Conservation (phyloP, 1,140 invertebrate species). For the Mamestra configurata region DNA sequence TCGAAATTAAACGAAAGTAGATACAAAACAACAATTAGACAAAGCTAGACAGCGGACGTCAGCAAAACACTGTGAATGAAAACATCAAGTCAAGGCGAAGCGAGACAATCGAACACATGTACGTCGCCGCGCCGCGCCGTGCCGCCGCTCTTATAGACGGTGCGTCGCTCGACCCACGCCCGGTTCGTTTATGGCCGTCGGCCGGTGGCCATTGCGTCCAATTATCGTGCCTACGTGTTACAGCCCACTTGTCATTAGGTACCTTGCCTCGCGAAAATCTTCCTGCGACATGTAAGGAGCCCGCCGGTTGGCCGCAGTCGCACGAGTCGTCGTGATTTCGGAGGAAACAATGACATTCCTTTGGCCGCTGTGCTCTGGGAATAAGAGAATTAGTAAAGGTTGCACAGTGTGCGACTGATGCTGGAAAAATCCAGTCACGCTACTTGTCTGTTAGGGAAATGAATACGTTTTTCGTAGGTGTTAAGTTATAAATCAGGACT, state of each 20-base stretch:
- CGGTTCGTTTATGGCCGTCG: conserved; percentile 77
- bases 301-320: conserved; percentile 46
- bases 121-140: conserved; percentile 54
- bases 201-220: conserved; percentile 79
- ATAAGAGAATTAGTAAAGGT: conserved; percentile 9
- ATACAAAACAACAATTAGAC: conserved; percentile 60
- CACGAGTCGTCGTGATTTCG: conserved; percentile 34
- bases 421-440: background rate
- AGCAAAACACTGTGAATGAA: conserved; percentile 83
- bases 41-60: conserved; percentile 59
- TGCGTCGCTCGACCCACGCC: conserved; percentile 80
- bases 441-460: conserved; percentile 1
- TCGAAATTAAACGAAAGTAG: conserved; percentile 61
- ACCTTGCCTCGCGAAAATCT: conserved; percentile 79
- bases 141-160: conserved; percentile 71
- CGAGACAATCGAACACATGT: conserved; percentile 70
- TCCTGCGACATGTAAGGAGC: conserved; percentile 66
- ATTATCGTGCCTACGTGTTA: conserved; percentile 84
- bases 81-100: conserved; percentile 73
- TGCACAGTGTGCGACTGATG: conserved; percentile 14
- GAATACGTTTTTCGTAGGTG: background rate
- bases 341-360: conserved; percentile 35
- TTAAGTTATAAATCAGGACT: background rate
- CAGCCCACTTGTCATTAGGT: conserved; percentile 84
- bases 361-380: conserved; percentile 12